Base-by-base conservation (phyloP, 2,113 vertebrate species). In the Crotalus horridus region DNA sequence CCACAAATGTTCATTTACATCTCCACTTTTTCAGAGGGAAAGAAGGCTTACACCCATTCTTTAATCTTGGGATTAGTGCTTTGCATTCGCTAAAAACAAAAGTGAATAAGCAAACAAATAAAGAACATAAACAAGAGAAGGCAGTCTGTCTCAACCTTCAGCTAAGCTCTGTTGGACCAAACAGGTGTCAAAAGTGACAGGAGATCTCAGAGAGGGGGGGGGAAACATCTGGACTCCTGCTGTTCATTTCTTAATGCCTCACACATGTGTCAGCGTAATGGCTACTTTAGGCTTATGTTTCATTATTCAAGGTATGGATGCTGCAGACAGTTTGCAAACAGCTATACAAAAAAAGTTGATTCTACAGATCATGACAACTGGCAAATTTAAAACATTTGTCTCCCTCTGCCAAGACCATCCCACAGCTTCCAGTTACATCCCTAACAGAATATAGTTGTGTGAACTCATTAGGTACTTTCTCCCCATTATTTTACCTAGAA, bases 141-240 rank as follows among this genome's bases (percentile, higher is more conserved):
- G 17, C 0, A 0, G 29, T 48, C 88, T 85, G 87, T 85, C 33
- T 88, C 87, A 91, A 92, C 29, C 54, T 90, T 64, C 48, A 48
- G 69, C 89, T 53, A 91, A 85, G 46, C 90, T 89, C 53, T 88
- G 54, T 81, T 90, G 87, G 92, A 90, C 74, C 56, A 87, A 92
- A 93, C 87, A 93, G 59, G 91, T 93, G 93, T 94, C 91, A 90
- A 92, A 51, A 94, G 7, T n/a, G 86, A 89, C 33, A 93, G 88
- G 85, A 46, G 59, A 46, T 23, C 61, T 87, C 54, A 59, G 6
- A 3, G 56, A 74, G 0, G 39, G 53, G 0, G 39, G 53, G 94
- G 9, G 1, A 33, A 46, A 89, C 95, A 96, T 94, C 94, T 96
- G 96, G 91, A 10, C 3, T 93, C 85, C 3, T 55, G 0, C 92